These are phyloP conservation scores for Globicephala melas DNA, from an alignment of 2,113 vertebrate genomes.

Conservation along the genomic window DNA sequence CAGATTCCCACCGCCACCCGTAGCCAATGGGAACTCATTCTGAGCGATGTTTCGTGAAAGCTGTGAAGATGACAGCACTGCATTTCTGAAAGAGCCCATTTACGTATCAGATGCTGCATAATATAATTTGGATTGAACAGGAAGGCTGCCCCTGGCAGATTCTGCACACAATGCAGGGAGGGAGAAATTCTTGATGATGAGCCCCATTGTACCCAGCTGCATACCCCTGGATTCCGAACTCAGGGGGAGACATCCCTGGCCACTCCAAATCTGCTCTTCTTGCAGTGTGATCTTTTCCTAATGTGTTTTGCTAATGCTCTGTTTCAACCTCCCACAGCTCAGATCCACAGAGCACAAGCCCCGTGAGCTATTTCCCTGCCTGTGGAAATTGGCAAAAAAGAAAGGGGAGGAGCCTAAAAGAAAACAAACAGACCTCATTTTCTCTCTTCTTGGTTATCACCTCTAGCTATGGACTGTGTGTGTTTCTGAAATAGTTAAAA, in stretches of 20 bases:
- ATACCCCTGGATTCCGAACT: slow-evolving; percentile 68
- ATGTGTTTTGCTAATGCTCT: slow-evolving; percentile 67
- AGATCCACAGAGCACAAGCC: neutral
- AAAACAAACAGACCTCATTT: slow-evolving; percentile 39
- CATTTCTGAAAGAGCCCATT: neutral
- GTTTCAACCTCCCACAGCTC: slow-evolving; percentile 61
- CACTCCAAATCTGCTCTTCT: slow-evolving; percentile 29
- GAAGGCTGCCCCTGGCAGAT: neutral
- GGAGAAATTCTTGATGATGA: neutral
- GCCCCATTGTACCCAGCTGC: neutral
- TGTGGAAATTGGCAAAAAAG: slow-evolving; percentile 65
- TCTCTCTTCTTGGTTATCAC: neutral
- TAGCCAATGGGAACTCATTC: neutral
- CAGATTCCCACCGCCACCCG: accelerated
- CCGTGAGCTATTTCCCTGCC: slow-evolving; percentile 59
- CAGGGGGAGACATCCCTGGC: slow-evolving; percentile 49
- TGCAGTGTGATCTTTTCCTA: slow-evolving; percentile 68
- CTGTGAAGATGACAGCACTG: too few relatives aligned
- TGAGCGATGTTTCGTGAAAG: accelerated
- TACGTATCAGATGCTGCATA: accelerated
- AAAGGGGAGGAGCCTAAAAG: slow-evolving; percentile 55
- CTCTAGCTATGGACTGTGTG: neutral
- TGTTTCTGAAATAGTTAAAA: slow-evolving; percentile 44
- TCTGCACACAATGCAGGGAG: neutral
- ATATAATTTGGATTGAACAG: accelerated